Evolutionary conservation across 1,140 invertebrate species (phyloP), one percentile per base, ranked within the genome.

Genomic region (Musca domestica): DNA sequence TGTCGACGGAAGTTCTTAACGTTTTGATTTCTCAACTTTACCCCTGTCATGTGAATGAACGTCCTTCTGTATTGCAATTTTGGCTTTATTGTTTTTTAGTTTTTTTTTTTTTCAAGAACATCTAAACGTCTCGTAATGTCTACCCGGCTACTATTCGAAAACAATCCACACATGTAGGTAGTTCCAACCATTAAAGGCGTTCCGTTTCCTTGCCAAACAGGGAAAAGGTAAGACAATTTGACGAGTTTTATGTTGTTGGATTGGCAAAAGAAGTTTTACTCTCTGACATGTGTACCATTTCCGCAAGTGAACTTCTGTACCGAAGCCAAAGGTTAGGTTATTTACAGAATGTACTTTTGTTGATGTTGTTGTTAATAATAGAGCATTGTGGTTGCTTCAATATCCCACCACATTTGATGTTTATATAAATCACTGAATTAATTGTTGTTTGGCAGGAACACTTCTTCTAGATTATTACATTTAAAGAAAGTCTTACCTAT

Each of bases 111-210:
- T 20, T n/a, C n/a, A n/a, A 51, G n/a, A n/a, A n/a, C n/a, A n/a
- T n/a, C n/a, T 51, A 51, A 51, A 51, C 19, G 49, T 51, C 49
- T 51, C 49, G 49, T 51, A 51, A 51, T 51, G 49, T 51, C 49
- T 51, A 51, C 20, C 22, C 49, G 15, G 10, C 22, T 51, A 20
- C 22, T 20, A 46, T n/a, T n/a, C n/a, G n/a, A n/a, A 12, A 12
- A 12, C 10, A 20, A 20, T 20, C 15, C 15, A 9, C 15, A 1
- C 3, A 20, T 20, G 9, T 19, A 1, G 2, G 14, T 51, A n/a
- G 49, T 51, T 20, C 17, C 49, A 20, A 17, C 17, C 10, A 20
- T 20, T 20, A 51, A 51, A 51, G 49, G 49, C 49, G 49, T 17
- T 51, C 19, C 49, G 7, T 15, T 49, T 51, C 20, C 20, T 51